phyloP scores from a whole-genome alignment of 2,797 vertebrate genomes.

The Rhynchonycteris naso region DNA sequence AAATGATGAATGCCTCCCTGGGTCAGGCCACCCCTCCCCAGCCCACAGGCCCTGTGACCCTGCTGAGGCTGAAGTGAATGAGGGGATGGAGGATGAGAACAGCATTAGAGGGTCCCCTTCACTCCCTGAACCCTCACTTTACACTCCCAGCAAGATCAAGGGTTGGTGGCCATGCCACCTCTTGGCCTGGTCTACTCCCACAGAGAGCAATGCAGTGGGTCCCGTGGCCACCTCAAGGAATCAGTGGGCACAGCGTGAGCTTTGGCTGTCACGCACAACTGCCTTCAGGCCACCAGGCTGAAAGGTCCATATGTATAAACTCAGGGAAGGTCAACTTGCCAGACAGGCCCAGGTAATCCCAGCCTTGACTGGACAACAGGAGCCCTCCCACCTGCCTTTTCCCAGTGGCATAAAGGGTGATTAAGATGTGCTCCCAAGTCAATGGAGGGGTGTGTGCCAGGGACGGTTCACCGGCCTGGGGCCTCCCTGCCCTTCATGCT shows the following conservation, averaged over 20 bases:
- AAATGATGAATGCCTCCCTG: not conserved
- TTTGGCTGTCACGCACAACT: not conserved
- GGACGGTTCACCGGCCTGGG: not conserved
- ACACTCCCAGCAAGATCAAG: not conserved
- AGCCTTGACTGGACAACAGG: fast-evolving
- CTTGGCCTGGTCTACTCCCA: not conserved
- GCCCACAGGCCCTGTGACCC: not conserved
- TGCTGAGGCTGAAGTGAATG: not conserved
- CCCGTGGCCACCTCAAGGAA: not conserved
- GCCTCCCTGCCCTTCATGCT: not conserved
- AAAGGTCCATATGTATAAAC: not conserved
- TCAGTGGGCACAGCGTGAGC: not conserved
- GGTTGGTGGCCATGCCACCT: fast-evolving
- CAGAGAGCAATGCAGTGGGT: fast-evolving
- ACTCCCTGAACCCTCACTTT: not conserved
- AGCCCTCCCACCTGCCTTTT: not conserved
- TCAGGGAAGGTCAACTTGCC: not conserved
- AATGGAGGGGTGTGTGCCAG: fast-evolving
- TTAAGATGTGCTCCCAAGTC: not conserved
- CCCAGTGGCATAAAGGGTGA: not conserved
- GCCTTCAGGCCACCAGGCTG: not conserved
- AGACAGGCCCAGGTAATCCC: not conserved
- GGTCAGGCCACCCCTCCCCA: too few species aligned
- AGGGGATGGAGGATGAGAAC: not conserved
- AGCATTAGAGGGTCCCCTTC: not conserved